Evolutionary conservation across 2,113 vertebrate species (phyloP).

Genomic region (Chaetodon trifascialis): DNA sequence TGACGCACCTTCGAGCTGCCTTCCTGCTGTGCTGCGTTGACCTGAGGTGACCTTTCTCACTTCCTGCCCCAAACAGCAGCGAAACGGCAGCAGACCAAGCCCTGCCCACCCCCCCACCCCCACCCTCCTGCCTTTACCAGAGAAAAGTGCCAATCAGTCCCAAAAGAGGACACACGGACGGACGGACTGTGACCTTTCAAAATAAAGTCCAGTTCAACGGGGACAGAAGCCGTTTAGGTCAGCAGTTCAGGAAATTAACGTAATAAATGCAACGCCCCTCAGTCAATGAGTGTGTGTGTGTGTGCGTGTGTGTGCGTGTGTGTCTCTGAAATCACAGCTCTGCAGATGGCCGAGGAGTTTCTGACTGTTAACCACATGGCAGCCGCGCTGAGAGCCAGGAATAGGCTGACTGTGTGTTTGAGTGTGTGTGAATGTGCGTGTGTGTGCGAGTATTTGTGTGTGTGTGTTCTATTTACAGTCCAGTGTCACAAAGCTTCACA

Average conservation of each 20-base stretch:
- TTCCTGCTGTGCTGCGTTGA: conserved; percentile 13
- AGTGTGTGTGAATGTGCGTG: background rate
- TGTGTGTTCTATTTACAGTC: conserved; percentile 35
- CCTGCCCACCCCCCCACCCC: no score
- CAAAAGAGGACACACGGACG: background rate
- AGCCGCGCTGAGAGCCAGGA: conserved; percentile 30
- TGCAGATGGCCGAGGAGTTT: conserved; percentile 35
- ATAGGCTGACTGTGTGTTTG: background rate
- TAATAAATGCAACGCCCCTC: background rate
- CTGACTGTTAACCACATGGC: conserved; percentile 51
- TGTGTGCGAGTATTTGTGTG: background rate
- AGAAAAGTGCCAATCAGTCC: conserved; percentile 20
- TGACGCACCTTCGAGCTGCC: no score
- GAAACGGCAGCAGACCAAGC: background rate
- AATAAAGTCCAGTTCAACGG: no score
- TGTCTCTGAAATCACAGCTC: conserved; percentile 23
- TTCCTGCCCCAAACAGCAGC: background rate
- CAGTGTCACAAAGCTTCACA: conserved; percentile 34
- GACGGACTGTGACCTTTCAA: no score
- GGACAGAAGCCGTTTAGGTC: no score
- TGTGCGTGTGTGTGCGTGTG: conserved; percentile 22
- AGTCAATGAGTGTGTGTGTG: conserved; percentile 7
- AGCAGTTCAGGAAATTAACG: no score
- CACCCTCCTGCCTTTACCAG: background rate
- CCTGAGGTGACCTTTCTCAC: conserved; percentile 31